phyloP scores from a whole-genome alignment of 2,113 vertebrate genomes.

The Eubucco bourcierii region DNA sequence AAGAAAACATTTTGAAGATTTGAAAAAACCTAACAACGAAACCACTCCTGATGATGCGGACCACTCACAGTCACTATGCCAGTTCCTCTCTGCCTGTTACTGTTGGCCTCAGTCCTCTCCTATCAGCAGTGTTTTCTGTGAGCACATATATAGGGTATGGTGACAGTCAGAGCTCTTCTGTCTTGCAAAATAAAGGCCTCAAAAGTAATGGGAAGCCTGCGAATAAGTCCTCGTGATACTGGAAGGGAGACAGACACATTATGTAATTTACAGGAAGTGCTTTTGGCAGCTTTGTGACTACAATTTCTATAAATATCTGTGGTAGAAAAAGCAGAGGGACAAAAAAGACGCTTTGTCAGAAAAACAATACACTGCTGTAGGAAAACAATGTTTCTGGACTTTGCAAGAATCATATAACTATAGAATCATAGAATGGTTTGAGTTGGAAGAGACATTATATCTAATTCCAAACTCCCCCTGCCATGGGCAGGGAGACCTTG shows the following conservation, averaged over 20 bases:
- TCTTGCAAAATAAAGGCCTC: neutral
- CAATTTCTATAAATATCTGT: conserved; percentile 16
- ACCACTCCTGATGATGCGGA: neutral
- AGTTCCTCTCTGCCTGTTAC: neutral
- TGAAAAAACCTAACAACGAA: neutral
- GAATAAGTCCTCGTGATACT: neutral
- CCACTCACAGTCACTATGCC: neutral
- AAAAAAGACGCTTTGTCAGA: conserved; percentile 23
- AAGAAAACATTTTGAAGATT: neutral
- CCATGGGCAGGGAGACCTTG: too few species aligned
- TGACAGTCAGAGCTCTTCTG: neutral
- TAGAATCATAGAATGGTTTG: too few species aligned
- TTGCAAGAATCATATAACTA: neutral
- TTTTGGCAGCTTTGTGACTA: neutral
- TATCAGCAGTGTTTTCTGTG: neutral
- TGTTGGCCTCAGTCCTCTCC: neutral
- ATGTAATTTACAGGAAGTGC: conserved; percentile 42
- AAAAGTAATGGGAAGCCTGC: neutral
- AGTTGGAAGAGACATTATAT: too few species aligned
- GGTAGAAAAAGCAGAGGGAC: neutral
- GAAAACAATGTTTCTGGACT: neutral
- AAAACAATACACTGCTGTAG: neutral
- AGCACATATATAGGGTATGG: neutral
- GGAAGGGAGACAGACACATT: neutral
- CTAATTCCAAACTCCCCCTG: too few species aligned